A percentile compares a stretch with the other conserved stretches of the same genome.
phyloP scores from a whole-genome alignment of 2,888 invertebrate genomes.

The Neoaliturus tenellus region DNA sequence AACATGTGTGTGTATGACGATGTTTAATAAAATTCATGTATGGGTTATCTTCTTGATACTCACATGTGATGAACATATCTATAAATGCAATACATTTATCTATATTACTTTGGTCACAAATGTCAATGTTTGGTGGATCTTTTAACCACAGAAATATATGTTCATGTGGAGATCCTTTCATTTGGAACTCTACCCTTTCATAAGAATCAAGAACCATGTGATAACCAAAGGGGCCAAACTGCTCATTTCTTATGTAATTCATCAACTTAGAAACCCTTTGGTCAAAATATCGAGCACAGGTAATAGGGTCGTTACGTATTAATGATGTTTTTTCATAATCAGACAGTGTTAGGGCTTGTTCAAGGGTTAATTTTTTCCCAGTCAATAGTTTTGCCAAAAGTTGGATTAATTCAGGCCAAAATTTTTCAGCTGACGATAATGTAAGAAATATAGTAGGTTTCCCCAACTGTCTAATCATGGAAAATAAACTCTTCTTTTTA shows the following conservation, averaged over 20 bases:
- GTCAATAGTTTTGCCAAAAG: constrained; percentile 16
- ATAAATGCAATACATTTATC: neutral
- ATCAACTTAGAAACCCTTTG: neutral
- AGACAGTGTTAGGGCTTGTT: constrained; percentile 7
- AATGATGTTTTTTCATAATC: constrained; percentile 21
- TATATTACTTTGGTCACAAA: neutral
- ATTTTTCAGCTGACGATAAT: constrained; percentile 30
- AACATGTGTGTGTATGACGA: neutral
- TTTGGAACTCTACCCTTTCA: constrained; percentile 1
- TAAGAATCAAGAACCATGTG: neutral
- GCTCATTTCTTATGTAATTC: neutral
- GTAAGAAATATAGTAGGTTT: constrained; percentile 10
- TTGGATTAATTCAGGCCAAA: constrained; percentile 24
- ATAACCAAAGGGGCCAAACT: neutral
- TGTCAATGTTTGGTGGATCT: neutral
- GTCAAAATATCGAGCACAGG: neutral
- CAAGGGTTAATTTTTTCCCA: neutral
- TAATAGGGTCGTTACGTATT: constrained; percentile 9
- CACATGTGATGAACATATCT: neutral
- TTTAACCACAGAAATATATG: neutral
- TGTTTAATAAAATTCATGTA: constrained; percentile 11
- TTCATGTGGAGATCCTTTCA: neutral
- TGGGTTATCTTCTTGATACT: neutral
- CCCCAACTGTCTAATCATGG: neutral
- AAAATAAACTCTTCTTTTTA: constrained; percentile 10